Conservation (phyloP, 2,797 vertebrate species). For the Galagoides demidoff region DNA sequence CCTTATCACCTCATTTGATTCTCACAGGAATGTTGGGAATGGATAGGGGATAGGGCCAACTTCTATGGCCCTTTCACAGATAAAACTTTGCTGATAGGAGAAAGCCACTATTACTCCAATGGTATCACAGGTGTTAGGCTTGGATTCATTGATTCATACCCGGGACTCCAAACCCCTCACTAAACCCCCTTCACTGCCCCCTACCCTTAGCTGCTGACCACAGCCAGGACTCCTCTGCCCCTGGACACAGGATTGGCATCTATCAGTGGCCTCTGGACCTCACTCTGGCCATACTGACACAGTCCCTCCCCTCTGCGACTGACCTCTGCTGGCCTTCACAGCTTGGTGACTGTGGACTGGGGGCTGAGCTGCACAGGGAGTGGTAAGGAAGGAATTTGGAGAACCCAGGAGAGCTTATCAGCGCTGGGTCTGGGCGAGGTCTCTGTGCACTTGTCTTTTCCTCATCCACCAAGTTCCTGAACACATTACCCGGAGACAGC, state of each 20-base stretch:
- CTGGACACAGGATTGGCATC: neutral
- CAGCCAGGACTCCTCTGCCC: neutral
- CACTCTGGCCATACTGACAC: rapidly evolving
- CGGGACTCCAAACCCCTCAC: neutral
- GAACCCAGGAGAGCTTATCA: neutral
- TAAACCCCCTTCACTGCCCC: neutral
- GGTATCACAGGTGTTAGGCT: neutral
- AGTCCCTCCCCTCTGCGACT: neutral
- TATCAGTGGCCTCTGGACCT: neutral
- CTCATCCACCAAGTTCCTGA: neutral
- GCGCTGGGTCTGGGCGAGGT: neutral
- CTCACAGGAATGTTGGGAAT: neutral
- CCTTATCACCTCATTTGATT: neutral
- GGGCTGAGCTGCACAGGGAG: neutral
- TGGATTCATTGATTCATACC: neutral
- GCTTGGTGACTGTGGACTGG: neutral
- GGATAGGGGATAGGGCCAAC: neutral
- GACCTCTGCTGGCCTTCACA: neutral
- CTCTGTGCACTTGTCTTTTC: neutral
- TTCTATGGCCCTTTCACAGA: neutral
- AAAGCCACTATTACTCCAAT: neutral
- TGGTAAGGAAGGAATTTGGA: neutral
- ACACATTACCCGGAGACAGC: neutral
- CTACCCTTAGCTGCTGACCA: neutral
- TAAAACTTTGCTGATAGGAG: neutral